Conservation (phyloP, 2,888 invertebrate genomes). For the Pseudoips prasinana region DNA sequence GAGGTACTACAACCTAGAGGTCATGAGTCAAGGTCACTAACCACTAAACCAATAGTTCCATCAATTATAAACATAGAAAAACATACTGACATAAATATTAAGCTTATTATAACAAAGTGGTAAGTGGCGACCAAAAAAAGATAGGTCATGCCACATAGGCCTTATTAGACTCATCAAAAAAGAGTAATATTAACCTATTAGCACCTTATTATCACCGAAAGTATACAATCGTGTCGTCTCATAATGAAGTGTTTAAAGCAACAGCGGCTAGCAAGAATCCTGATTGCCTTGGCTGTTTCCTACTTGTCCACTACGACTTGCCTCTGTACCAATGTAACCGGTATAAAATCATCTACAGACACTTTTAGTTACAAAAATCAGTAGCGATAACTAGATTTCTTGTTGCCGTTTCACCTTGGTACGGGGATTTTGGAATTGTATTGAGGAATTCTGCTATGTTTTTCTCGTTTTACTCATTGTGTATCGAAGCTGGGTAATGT, state of each 20-base stretch:
- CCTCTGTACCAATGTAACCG: slow-evolving; percentile 30
- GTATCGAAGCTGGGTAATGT: slow-evolving; percentile 5
- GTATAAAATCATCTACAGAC: slow-evolving; percentile 11
- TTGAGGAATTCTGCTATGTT: slow-evolving; percentile 22
- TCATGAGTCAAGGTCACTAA: too few species aligned
- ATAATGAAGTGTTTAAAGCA: slow-evolving; percentile 53
- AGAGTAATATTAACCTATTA: slow-evolving; percentile 13
- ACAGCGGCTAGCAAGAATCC: slow-evolving; percentile 61
- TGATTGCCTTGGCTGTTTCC: slow-evolving; percentile 77
- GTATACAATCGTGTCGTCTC: slow-evolving; percentile 12
- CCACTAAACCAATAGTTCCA: too few species aligned
- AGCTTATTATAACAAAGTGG: too few species aligned
- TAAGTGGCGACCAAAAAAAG: too few species aligned
- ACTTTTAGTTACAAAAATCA: slow-evolving; percentile 9
- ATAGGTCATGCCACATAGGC: too few species aligned
- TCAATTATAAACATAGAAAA: too few species aligned
- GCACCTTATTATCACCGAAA: slow-evolving; percentile 18
- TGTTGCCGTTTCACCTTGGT: slow-evolving; percentile 14
- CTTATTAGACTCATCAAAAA: too few species aligned
- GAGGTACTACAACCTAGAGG: too few species aligned
- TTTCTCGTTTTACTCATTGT: slow-evolving; percentile 19
- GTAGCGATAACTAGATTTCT: slow-evolving; percentile 17
- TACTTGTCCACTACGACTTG: slow-evolving; percentile 54
- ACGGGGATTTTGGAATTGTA: slow-evolving; percentile 29
- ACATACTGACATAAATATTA: too few species aligned